phyloP scores from a whole-genome alignment of 2,113 vertebrate genomes.

The Eurypyga helias region DNA sequence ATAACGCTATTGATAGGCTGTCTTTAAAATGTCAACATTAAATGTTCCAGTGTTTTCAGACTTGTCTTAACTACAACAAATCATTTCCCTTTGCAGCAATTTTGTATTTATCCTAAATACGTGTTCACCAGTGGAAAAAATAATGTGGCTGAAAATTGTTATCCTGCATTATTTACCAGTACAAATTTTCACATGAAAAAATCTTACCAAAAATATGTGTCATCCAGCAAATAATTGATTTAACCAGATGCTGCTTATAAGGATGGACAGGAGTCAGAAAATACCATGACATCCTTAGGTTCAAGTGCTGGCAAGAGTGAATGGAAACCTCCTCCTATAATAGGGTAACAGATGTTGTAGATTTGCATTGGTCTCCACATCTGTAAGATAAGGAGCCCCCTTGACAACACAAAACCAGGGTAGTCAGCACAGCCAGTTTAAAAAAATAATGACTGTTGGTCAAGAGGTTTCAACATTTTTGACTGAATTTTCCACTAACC shows the following conservation, averaged over 20 bases:
- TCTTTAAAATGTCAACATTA: slow-evolving; percentile 24
- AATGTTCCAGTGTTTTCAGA: neutral
- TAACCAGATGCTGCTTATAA: neutral
- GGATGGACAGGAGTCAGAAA: neutral
- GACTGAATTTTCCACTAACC: neutral
- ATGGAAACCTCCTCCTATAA: neutral
- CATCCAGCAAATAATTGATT: neutral
- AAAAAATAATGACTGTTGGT: neutral
- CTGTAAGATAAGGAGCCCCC: neutral
- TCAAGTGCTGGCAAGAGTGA: neutral
- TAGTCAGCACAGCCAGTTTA: neutral
- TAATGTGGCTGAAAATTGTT: slow-evolving; percentile 11
- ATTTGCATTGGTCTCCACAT: neutral
- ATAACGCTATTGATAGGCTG: neutral
- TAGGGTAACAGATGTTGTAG: neutral
- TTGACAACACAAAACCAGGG: neutral
- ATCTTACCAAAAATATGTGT: slow-evolving; percentile 6
- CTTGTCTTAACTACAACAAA: neutral
- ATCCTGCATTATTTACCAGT: neutral
- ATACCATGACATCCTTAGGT: neutral
- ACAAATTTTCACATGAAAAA: slow-evolving; percentile 31
- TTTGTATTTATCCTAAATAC: slow-evolving; percentile 31
- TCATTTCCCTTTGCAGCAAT: neutral
- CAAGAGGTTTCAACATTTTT: neutral
- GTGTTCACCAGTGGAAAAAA: neutral